These are phyloP conservation scores for Lingula anatina DNA, from an alignment of 2,888 invertebrate species.

Conservation along the genomic window DNA sequence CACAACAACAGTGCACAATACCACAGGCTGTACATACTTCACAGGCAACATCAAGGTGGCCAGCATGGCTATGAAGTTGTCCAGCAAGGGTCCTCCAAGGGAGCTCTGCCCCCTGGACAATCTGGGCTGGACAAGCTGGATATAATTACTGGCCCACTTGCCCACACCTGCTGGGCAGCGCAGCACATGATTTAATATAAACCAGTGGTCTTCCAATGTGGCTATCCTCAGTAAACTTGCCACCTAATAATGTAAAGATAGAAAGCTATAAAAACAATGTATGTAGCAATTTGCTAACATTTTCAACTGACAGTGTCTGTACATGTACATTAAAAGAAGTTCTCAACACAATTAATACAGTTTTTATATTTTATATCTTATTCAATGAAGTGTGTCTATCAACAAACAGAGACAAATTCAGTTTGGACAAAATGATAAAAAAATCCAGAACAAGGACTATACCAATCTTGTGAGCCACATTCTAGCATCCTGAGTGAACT, in stretches of 20 bases:
- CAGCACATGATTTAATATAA: conserved; percentile 69
- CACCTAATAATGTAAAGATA: conserved; percentile 54
- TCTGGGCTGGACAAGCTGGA: conserved; percentile 60
- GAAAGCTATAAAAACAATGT: no score
- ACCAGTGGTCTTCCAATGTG: conserved; percentile 72
- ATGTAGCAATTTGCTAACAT: no score
- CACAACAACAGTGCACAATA: no score
- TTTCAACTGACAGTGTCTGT: no score
- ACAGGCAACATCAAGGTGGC: conserved; percentile 66
- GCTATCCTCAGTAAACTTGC: conserved; percentile 66
- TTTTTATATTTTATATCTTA: no score
- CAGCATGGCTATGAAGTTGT: conserved; percentile 67
- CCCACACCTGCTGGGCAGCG: conserved; percentile 69
- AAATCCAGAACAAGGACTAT: no score
- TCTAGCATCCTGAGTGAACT: conserved; percentile 44
- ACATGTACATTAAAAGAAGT: no score
- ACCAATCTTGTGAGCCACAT: conserved; percentile 48
- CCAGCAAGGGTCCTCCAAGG: conserved; percentile 62
- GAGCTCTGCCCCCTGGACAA: conserved; percentile 29
- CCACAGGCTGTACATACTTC: conserved; percentile 35
- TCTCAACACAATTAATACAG: no score
- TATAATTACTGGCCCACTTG: conserved; percentile 65
- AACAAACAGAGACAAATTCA: neutral
- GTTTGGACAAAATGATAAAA: neutral
- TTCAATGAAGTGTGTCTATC: neutral